A percentile compares a stretch with the other conserved stretches of the same genome.
phyloP scores from a whole-genome alignment of 2,797 vertebrate species.

The Micromesistius poutassou region DNA sequence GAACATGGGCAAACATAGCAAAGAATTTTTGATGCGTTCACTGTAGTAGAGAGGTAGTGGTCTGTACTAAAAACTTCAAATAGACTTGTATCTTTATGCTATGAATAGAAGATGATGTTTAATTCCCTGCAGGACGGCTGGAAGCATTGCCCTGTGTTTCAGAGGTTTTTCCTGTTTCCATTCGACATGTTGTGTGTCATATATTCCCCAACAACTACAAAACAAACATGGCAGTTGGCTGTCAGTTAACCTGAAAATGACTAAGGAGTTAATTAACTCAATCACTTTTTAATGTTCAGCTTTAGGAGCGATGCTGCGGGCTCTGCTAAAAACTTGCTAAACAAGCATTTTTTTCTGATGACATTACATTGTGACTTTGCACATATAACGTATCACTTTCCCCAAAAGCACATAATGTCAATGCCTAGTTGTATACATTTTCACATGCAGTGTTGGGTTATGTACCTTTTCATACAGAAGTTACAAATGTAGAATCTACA shows the following conservation, averaged over 20 bases:
- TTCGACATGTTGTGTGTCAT: neutral
- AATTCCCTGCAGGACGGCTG: too few relatives aligned
- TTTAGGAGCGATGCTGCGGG: neutral
- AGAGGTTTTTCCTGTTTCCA: neutral
- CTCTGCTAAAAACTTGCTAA: neutral
- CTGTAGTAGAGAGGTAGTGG: neutral
- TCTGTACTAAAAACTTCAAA: neutral
- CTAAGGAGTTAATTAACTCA: neutral
- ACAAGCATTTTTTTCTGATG: neutral
- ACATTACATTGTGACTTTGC: slow-evolving; percentile 2
- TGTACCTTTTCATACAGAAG: neutral
- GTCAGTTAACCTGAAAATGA: neutral
- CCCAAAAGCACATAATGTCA: neutral
- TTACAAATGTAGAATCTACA: neutral
- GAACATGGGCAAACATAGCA: neutral
- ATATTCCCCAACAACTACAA: neutral
- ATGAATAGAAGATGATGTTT: neutral
- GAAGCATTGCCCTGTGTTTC: neutral
- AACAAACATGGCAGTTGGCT: neutral
- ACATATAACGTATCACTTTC: neutral
- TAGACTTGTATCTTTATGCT: too few relatives aligned
- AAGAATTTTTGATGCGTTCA: neutral
- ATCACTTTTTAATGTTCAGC: neutral
- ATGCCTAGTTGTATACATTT: neutral
- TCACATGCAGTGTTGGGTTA: neutral